These are phyloP conservation scores for Eudyptes chrysolophus DNA, from an alignment of 2,113 vertebrate species.

Conservation along the genomic window DNA sequence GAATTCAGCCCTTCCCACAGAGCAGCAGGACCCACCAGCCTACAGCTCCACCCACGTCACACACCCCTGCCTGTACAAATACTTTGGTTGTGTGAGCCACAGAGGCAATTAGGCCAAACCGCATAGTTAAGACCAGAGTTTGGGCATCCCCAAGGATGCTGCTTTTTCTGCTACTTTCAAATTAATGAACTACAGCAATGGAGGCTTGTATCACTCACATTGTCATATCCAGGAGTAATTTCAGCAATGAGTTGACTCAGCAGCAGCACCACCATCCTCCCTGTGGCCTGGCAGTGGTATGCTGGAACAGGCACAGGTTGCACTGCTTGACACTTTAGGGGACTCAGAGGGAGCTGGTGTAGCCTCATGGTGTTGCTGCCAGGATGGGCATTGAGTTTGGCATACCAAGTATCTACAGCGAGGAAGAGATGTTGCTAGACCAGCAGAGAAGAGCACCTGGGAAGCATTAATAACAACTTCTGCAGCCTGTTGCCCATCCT, in stretches of 20 bases:
- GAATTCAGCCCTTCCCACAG: neutral
- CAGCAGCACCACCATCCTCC: neutral
- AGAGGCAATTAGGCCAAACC: neutral
- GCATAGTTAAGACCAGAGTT: neutral
- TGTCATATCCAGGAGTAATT: neutral
- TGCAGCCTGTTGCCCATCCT: neutral
- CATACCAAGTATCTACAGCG: no score
- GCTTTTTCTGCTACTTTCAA: neutral
- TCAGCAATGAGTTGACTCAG: neutral
- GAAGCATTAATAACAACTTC: neutral
- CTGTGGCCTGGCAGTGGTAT: rapidly evolving
- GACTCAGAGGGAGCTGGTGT: rapidly evolving
- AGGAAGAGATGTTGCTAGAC: neutral
- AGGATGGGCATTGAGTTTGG: neutral
- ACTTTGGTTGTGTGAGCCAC: rapidly evolving
- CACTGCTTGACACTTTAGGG: neutral
- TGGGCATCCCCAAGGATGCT: neutral
- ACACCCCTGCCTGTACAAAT: neutral
- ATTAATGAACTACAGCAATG: neutral
- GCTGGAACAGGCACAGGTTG: neutral
- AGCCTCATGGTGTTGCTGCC: neutral
- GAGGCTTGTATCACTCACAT: no score
- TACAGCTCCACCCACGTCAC: neutral
- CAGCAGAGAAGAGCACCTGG: neutral
- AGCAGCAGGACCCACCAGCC: neutral